Base-by-base conservation (phyloP, 2,888 invertebrate genomes). In the Drosophila austrosaltans region DNA sequence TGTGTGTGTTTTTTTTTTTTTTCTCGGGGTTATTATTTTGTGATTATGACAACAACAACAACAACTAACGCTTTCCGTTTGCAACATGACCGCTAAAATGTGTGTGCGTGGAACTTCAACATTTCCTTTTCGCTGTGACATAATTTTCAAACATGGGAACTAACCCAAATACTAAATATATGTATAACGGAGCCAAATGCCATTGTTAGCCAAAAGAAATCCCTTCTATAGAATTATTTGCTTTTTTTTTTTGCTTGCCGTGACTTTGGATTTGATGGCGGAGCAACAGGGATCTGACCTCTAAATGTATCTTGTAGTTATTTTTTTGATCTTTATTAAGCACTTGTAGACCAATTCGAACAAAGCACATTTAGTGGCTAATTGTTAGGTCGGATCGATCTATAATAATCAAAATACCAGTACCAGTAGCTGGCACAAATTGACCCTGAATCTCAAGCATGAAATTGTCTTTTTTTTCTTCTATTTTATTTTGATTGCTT, bases 11-110 rank as follows among this genome's bases (percentile, higher is more conserved):
- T n/a, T 0, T 16, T 16, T 70, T 72, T 48, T 48, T 44, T 44
- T 57, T 39, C 25, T 53, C 32, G 20, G n/a, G 81, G 76, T 76
- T 80, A 81, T 79, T 80, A 80, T 81, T 76, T 81, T 79, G 79
- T 79, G 73, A 79, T 79, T 80, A 80, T 80, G 72, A 48, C 61
- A 36, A 59, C 32, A 28, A 32, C 16, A 16, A 36, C 44, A 8
- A 30, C 30, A 78, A 68, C 78, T 48, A 66, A 66, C 69, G 79
- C 68, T 79, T 79, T 81, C 79, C 79, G 74, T 80, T 81, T 81
- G 79, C 79, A 68, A 78, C 80, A 77, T 66, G 77, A 68, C 56
- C 77, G 40, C 70, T 64, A 36, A 57, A 68, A 66, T 66, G 75
- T 70, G 76, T 79, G 69, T 66, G 66, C 4, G 28, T 28, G 28